Evolutionary conservation across 2,797 vertebrate species (phyloP).

Genomic region (Rhyacichthys aspro): DNA sequence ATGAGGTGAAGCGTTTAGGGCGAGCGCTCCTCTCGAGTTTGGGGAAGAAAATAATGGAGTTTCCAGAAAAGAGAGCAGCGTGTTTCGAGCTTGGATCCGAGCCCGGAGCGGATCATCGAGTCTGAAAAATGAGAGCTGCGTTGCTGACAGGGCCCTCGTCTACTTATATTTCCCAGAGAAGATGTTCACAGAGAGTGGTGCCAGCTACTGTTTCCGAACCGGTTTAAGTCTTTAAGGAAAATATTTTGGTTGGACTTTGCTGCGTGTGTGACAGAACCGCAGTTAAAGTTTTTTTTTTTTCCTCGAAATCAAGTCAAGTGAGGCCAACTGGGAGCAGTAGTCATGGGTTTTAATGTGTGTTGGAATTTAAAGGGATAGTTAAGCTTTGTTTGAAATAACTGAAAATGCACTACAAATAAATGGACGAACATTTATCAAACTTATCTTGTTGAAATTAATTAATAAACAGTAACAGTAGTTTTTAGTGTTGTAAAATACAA

Average conservation of each 20-base stretch:
- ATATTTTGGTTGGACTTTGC: conserved; percentile 33
- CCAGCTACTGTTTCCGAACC: conserved; percentile 26
- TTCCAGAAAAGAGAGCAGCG: conserved; percentile 36
- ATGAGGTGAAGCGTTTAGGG: conserved; percentile 18
- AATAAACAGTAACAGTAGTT: too few species aligned
- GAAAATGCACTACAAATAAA: too few species aligned
- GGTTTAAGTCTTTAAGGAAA: conserved; percentile 21
- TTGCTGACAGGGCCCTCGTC: conserved; percentile 15
- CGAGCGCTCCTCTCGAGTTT: conserved; percentile 11
- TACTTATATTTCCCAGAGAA: conserved; percentile 38
- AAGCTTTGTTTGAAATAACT: background rate
- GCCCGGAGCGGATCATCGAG: conserved; percentile 47
- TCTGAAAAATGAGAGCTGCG: conserved; percentile 36
- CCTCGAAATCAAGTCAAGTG: conserved; percentile 24
- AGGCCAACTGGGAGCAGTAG: conserved; percentile 44
- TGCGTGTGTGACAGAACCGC: conserved; percentile 6
- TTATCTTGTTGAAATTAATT: too few species aligned
- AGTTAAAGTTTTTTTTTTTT: conserved; percentile 7
- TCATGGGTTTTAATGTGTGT: conserved; percentile 45
- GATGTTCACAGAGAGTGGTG: conserved; percentile 33
- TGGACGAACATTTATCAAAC: too few species aligned
- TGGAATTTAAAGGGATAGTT: conserved; percentile 17
- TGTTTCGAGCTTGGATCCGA: conserved; percentile 43
- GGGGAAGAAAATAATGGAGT: conserved; percentile 30
- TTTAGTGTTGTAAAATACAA: too few species aligned